A percentile compares a stretch with the other conserved stretches of the same genome.
Conservation (phyloP, 23 tunicate species). For the Oikopleura vanhoeffeni region DNA sequence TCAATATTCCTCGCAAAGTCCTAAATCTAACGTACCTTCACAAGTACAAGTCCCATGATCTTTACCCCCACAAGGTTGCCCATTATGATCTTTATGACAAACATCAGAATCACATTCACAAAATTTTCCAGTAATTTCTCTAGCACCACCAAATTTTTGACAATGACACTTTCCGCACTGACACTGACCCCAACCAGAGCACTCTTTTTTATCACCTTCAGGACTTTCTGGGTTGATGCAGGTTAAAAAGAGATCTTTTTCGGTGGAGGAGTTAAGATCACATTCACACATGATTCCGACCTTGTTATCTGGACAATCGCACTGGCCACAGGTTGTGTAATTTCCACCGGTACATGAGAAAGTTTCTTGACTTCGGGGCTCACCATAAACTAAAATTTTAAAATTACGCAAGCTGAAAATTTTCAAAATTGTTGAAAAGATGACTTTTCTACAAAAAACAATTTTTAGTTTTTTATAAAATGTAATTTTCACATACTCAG, state of each 20-base stretch:
- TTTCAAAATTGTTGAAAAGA: too few relatives aligned
- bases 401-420: too few relatives aligned
- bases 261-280: background rate
- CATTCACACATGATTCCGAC: background rate
- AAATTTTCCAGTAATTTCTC: background rate
- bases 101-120: background rate
- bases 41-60: background rate
- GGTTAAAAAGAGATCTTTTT: background rate
- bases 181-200: background rate
- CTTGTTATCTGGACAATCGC: background rate
- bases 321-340: constrained; percentile 8
- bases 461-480: too few relatives aligned
- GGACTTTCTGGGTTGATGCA: background rate
- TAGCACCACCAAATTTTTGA: background rate
- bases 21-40: too few relatives aligned
- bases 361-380: too few relatives aligned
- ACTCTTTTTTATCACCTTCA: background rate
- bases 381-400: too few relatives aligned
- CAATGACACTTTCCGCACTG: constrained; percentile 7
- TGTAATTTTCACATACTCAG: too few relatives aligned
- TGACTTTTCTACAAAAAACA: too few relatives aligned
- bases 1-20: too few relatives aligned
- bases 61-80: background rate
- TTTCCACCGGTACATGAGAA: background rate
- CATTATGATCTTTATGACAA: background rate